Evolutionary conservation across 1,140 invertebrate species (phyloP).

Genomic region (Euwallacea fornicatus): DNA sequence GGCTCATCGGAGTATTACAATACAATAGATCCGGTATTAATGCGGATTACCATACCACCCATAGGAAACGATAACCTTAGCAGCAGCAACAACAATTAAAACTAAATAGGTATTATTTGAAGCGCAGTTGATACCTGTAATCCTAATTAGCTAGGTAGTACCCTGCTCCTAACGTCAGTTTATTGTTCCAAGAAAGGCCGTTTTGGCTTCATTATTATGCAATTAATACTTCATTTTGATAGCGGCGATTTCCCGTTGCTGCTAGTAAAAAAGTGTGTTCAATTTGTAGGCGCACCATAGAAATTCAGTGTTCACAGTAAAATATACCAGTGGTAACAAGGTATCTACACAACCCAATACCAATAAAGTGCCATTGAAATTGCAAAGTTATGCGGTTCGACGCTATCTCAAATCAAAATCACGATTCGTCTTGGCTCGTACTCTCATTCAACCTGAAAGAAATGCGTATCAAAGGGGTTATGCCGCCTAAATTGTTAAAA

Average conservation of each 20-base stretch:
- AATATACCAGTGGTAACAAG: constrained; percentile 31
- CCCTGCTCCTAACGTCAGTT: no score
- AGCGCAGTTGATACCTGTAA: not conserved
- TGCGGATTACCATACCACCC: constrained; percentile 12
- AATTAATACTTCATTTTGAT: no score
- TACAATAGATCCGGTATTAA: constrained; percentile 19
- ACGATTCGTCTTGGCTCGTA: constrained; percentile 21
- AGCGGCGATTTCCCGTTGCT: no score
- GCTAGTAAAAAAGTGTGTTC: no score
- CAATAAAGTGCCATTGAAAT: constrained; percentile 32
- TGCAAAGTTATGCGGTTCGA: constrained; percentile 22
- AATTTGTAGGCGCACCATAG: not conserved
- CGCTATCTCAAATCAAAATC: constrained; percentile 35
- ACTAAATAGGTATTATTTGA: constrained; percentile 3
- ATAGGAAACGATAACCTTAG: constrained; percentile 3
- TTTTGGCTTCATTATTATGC: no score
- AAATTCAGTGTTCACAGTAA: constrained; percentile 1
- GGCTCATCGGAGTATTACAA: constrained; percentile 7
- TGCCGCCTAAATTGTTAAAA: constrained; percentile 32
- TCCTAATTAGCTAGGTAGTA: not conserved
- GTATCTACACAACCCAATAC: constrained; percentile 22
- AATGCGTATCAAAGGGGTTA: constrained; percentile 26
- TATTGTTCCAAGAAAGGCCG: no score
- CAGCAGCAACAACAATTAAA: constrained; percentile 6
- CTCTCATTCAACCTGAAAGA: constrained; percentile 28